Percentiles rank a stretch among this genome's conserved stretches.
These are phyloP conservation scores for Orchesella cincta DNA, from an alignment of 1,140 invertebrate genomes.

Conservation along the genomic window DNA sequence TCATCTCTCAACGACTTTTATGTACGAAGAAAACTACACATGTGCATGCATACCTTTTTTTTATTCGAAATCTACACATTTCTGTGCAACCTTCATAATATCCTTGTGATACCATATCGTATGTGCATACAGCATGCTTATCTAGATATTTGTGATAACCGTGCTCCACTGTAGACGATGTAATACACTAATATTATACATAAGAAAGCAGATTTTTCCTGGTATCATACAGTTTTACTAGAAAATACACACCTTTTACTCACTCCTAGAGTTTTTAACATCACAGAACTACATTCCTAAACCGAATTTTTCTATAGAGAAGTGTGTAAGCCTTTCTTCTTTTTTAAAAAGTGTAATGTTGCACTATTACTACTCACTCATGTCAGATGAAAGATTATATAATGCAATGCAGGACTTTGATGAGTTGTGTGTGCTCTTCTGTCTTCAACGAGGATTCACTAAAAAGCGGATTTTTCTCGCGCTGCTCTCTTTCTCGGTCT, in stretches of 20 bases:
- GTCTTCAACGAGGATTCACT: neutral
- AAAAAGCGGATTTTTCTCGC: neutral
- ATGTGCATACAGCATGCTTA: neutral
- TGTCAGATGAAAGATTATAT: constrained; percentile 15
- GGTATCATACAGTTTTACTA: no score
- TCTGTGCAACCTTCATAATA: no score
- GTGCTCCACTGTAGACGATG: no score
- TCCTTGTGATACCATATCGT: neutral
- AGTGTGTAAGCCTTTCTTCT: no score
- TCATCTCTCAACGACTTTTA: constrained; percentile 20
- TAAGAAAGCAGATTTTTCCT: no score
- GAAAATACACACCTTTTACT: no score
- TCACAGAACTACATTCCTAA: no score
- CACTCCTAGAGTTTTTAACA: no score
- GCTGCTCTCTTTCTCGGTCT: neutral
- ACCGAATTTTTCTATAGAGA: no score
- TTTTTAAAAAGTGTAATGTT: no score
- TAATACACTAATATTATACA: no score
- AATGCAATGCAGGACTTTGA: constrained; percentile 6
- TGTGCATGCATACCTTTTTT: neutral
- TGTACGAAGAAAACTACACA: neutral
- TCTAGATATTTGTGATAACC: no score
- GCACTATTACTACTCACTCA: constrained; percentile 11
- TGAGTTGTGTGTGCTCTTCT: constrained; percentile 6
- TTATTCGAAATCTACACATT: constrained; percentile 12